phyloP scores from a whole-genome alignment of 2,113 vertebrate genomes.

The Barbus barbus region DNA sequence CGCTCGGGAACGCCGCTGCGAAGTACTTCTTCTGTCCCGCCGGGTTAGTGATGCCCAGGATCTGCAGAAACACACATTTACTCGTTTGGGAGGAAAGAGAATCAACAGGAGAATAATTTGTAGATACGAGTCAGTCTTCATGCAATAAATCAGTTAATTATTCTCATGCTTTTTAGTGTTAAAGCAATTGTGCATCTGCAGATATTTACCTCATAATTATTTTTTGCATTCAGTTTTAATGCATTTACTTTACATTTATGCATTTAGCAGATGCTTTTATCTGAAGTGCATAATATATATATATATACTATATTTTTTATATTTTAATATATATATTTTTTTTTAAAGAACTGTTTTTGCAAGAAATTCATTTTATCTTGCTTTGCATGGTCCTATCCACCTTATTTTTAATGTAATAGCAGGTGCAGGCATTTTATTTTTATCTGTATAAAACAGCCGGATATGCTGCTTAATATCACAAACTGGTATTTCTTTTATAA shows the following conservation, averaged over 20 bases:
- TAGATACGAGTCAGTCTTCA: not conserved
- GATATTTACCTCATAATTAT: no score
- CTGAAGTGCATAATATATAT: no score
- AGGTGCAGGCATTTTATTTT: not conserved
- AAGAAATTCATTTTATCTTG: not conserved
- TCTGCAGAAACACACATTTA: constrained; percentile 75
- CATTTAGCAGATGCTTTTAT: no score
- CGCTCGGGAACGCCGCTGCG: constrained; percentile 79
- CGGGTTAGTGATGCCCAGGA: constrained; percentile 91
- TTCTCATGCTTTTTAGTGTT: not conserved
- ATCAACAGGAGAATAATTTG: no score
- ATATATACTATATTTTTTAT: no score
- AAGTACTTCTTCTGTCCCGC: constrained; percentile 93
- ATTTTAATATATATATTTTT: no score
- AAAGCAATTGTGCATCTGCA: no score
- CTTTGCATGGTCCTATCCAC: not conserved
- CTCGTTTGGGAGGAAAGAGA: no score
- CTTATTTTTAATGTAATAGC: not conserved
- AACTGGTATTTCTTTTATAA: not conserved
- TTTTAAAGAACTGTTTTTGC: no score
- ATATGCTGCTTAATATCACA: not conserved
- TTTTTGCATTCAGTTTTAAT: not conserved
- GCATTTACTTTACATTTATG: not conserved
- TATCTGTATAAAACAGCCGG: not conserved
- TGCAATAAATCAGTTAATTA: not conserved